These are phyloP conservation scores for Phycodurus eques DNA, from an alignment of 2,113 vertebrate genomes.

Conservation along the genomic window DNA sequence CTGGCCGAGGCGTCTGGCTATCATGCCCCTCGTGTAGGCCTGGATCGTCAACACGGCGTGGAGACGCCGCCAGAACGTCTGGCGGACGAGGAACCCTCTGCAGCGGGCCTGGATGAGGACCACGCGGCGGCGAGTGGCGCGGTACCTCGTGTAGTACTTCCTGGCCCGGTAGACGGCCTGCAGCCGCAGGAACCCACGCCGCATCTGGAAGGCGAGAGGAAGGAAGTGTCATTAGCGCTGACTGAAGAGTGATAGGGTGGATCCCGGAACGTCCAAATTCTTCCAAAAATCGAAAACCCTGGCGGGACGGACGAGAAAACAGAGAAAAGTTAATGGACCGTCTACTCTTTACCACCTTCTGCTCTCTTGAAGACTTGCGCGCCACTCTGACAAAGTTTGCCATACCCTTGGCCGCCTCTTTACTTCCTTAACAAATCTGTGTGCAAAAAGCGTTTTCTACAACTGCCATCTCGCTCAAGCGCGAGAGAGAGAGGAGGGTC, in stretches of 20 bases:
- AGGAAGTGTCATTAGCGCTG: background rate
- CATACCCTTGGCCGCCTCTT: too few species aligned
- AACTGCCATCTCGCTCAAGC: too few species aligned
- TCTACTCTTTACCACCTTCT: too few species aligned
- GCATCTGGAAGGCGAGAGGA: slow-evolving; percentile 76
- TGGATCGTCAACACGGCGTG: slow-evolving; percentile 91
- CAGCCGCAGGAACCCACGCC: slow-evolving; percentile 86
- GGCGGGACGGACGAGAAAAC: too few species aligned
- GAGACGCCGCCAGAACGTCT: slow-evolving; percentile 84
- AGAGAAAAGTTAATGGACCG: background rate
- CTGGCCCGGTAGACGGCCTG: slow-evolving; percentile 88
- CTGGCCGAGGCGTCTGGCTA: slow-evolving; percentile 85
- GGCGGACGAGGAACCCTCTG: slow-evolving; percentile 84
- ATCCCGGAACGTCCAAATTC: too few species aligned
- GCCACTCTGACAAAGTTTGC: too few species aligned
- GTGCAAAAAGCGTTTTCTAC: too few species aligned
- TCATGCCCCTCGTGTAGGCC: slow-evolving; percentile 90
- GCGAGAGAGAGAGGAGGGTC: too few species aligned
- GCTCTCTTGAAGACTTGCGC: too few species aligned
- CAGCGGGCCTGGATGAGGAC: slow-evolving; percentile 85
- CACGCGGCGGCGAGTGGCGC: slow-evolving; percentile 76
- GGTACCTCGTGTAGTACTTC: slow-evolving; percentile 84
- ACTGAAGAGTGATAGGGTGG: background rate
- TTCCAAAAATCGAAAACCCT: too few species aligned
- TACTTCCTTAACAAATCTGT: too few species aligned